Evolutionary conservation across 2,113 vertebrate genomes (phyloP).

Genomic region (Neodontobutis hainanensis): DNA sequence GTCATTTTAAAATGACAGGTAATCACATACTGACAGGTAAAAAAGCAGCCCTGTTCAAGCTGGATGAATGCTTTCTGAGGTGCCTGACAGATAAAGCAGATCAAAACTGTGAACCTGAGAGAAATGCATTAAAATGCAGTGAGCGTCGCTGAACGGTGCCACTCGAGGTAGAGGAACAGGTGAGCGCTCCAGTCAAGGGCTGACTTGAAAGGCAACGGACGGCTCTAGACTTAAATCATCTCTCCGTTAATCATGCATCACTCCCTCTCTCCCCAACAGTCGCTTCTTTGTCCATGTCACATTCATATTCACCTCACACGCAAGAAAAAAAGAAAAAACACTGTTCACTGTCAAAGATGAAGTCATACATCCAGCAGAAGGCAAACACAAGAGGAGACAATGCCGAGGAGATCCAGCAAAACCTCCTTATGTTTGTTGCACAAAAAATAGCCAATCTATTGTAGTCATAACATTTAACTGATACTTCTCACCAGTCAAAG

Average conservation of each 20-base stretch:
- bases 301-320: slow-evolving; percentile 64
- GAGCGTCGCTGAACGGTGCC: slow-evolving; percentile 19
- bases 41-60: background rate
- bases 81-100: background rate
- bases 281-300: slow-evolving; percentile 42
- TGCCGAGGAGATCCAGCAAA: background rate
- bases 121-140: slow-evolving; percentile 18
- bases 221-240: slow-evolving; percentile 53
- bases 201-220: slow-evolving; percentile 48
- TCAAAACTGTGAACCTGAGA: slow-evolving; percentile 9
- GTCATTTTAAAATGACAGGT: too few relatives aligned
- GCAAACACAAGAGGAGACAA: slow-evolving; percentile 12
- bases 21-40: background rate
- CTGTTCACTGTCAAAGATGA: slow-evolving; percentile 54
- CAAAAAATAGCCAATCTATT: too few relatives aligned
- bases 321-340: slow-evolving; percentile 38
- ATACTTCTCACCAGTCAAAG: too few relatives aligned
- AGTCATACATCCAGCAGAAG: slow-evolving; percentile 30
- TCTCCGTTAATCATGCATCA: slow-evolving; percentile 47
- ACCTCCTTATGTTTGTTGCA: background rate
- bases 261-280: background rate
- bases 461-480: too few relatives aligned
- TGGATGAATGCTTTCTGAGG: background rate
- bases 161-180: slow-evolving; percentile 3
- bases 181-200: slow-evolving; percentile 12